Evolutionary conservation across 30 jellyfish, hydroid and myxozoan genomes (phyloP).

Genomic region (Aurelia coerulea): DNA sequence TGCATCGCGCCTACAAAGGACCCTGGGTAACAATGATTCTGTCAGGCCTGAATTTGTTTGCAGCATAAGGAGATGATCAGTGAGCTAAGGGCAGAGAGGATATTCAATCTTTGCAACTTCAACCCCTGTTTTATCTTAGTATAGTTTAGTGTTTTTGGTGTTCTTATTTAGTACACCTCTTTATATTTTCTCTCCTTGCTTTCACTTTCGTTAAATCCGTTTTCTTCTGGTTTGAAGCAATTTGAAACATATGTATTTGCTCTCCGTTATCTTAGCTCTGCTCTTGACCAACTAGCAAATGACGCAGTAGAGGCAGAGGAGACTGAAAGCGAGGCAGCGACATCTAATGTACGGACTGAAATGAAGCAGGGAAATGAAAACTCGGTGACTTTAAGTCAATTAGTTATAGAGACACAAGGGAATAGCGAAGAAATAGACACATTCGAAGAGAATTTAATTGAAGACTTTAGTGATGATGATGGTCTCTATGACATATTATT

Average conservation of each 20-base stretch:
- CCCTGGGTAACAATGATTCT: too few species aligned
- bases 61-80: too few species aligned
- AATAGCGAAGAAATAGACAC: conserved; percentile 32
- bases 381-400: conserved; percentile 41
- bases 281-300: conserved; percentile 23
- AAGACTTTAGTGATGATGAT: conserved; percentile 64
- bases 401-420: conserved; percentile 19
- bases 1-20: too few species aligned
- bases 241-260: not conserved
- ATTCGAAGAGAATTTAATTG: conserved; percentile 49
- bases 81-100: too few species aligned
- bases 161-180: too few species aligned
- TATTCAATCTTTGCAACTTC: too few species aligned
- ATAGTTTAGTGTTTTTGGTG: too few species aligned
- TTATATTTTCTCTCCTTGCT: too few species aligned
- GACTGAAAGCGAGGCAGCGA: conserved; percentile 1
- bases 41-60: too few species aligned
- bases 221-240: too few species aligned
- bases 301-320: conserved; percentile 14
- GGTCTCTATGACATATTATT: conserved; percentile 17
- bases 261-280: not conserved
- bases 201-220: too few species aligned
- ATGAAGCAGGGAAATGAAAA: conserved; percentile 20
- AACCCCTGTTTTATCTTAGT: too few species aligned
- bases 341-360: not conserved